Base-by-base conservation (phyloP, 2,797 vertebrate species). In the Microtus californicus region DNA sequence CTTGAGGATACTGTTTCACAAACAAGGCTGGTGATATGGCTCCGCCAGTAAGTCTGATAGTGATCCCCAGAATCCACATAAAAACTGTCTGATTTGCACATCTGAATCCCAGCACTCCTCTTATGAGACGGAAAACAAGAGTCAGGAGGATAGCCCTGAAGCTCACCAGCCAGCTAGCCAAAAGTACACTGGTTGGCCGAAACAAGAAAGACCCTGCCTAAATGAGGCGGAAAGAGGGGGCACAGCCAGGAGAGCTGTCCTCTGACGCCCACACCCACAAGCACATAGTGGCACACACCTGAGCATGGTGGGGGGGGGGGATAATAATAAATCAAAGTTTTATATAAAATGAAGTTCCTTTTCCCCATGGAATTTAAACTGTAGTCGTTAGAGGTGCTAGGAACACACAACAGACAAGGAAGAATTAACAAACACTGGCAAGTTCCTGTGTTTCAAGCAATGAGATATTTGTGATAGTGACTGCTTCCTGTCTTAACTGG, bases 151-250 rank as follows among this genome's bases (percentile, higher is more conserved):
- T 54, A 69, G 21, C 21, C 45, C 43, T 10, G 31, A 45, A 71
- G 12, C 13, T 54, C 65, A 69, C 34, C 21, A 71, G 45, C 8
- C 34, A 37, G 34, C 83, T 86, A 71, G 45, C 45, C 65, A 71
- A 67, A 12, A 15, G 65, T 51, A 86, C 12, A 51, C 19, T 69
- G 12, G 6, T 69, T 51, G 34, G 7, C 13, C 15, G 4, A 51
- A 71, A 37, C 12, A 37, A 23, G 13, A 27, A 13, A 86, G 45
- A 37, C 23, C 34, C 34, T 37, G 23, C 45, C 65, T 54, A 34
- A 51, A 54, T 0, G 2, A 71, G 21, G 45, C 25, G 2, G 45
- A 51, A 51, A 69, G 21, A 0, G 2, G 48, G 48, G 25, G 2
- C 21, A 13, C 51, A 69, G 63, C 5, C 83, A 31, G 4, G 43